These are phyloP conservation scores for Mystacides longicornis DNA, from an alignment of 2,888 invertebrate species.

Conservation along the genomic window DNA sequence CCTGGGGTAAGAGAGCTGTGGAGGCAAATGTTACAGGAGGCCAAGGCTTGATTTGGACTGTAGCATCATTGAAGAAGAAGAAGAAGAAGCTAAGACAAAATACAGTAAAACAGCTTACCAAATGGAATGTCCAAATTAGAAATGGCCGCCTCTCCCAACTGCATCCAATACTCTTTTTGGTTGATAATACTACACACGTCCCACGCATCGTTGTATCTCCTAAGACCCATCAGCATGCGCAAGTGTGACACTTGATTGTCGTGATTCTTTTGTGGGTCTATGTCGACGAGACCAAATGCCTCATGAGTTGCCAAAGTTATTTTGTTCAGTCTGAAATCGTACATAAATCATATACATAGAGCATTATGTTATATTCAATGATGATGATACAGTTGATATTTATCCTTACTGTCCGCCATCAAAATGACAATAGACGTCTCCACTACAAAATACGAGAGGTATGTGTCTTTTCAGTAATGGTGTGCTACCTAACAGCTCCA, in stretches of 20 bases:
- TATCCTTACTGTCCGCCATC: constrained; percentile 36
- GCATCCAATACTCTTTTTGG: constrained; percentile 60
- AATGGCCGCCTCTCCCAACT: constrained; percentile 71
- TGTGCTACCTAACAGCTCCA: constrained; percentile 67
- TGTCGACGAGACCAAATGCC: constrained; percentile 41
- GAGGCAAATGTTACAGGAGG: too few species aligned
- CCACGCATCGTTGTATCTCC: constrained; percentile 64
- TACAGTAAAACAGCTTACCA: constrained; percentile 46
- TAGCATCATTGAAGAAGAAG: too few species aligned
- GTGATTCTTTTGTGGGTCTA: constrained; percentile 38
- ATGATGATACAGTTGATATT: too few species aligned
- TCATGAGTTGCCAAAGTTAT: constrained; percentile 42
- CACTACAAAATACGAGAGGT: constrained; percentile 81
- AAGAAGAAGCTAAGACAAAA: too few species aligned
- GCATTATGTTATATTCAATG: too few species aligned
- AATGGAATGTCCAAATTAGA: constrained; percentile 76
- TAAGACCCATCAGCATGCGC: constrained; percentile 41
- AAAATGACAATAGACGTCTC: constrained; percentile 56
- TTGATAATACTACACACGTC: constrained; percentile 65
- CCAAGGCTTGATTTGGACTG: too few species aligned
- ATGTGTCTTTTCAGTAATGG: constrained; percentile 70
- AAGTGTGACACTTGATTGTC: constrained; percentile 40
- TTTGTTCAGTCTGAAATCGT: constrained; percentile 39
- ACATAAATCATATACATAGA: too few species aligned
- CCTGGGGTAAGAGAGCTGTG: too few species aligned